Evolutionary conservation across 2,888 invertebrate species (phyloP), one percentile per base, ranked within the genome.

Genomic region (Orchesellides sinensis): DNA sequence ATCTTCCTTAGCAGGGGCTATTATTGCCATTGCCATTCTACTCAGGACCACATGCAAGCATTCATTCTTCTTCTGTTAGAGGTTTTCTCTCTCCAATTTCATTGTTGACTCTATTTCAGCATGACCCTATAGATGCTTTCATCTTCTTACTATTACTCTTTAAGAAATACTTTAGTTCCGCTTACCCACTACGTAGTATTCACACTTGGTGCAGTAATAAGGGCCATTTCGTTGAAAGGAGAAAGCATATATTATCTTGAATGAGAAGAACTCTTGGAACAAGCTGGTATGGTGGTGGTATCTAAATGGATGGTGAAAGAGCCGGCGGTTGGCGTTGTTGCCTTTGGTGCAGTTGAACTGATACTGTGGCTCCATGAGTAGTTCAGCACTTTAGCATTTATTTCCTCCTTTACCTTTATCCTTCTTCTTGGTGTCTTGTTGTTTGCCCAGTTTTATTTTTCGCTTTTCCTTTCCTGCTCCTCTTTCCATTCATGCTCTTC

Each of bases 41-140:
- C 78, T 78, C 68, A 78, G 78, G 68, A 78, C 78, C 78, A 68
- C 78, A 78, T 78, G 78, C 69, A 78, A 78, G 69, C 78, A 69
- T 68, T 61, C 78, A 78, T 78, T 78, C 61, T 68, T 68, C 47
- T 61, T 27, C 17, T 65, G 52, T 49, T n/a, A n/a, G n/a, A n/a
- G n/a, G n/a, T n/a, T n/a, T n/a, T n/a, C n/a, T 35, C 14, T 25
- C 40, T 54, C 19, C 75, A 29, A 59, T 77, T 77, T 77, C 29
- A 75, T 40, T 66, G 78, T 68, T 27, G 47, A 69, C 35, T 6
- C 4, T 14, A 10, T 56, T 56, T 19, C 56, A 59, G 47, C 59
- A 45, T 63, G 29, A 6, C n/a, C 49, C 19, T 49, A n/a, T 19
- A 2, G 8, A 49, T 49, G 49, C 19, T 49, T 49, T 8, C 19